A percentile compares a stretch with the other conserved stretches of the same genome.
Conservation (phyloP, 2,113 vertebrate genomes). For the Plotosus lineatus region DNA sequence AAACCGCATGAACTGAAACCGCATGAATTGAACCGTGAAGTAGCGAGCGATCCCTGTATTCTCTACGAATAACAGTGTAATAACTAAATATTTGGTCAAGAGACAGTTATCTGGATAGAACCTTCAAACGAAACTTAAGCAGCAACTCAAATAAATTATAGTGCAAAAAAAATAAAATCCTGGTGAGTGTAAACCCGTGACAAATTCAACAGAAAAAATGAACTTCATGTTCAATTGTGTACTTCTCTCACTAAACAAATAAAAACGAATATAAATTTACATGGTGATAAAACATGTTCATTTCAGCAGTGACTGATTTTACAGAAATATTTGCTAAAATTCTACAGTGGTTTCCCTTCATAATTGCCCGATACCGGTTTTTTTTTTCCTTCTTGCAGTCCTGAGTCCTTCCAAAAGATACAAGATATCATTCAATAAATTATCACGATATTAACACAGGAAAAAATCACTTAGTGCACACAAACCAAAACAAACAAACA, state of each 20-base stretch:
- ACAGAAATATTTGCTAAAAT: neutral
- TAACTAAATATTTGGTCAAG: conserved; percentile 26
- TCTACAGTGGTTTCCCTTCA: neutral
- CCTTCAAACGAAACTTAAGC: neutral
- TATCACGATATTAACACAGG: conserved; percentile 11
- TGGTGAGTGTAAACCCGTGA: conserved; percentile 7
- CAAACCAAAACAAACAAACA: neutral
- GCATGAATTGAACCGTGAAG: too few species aligned
- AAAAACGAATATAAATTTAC: too few species aligned
- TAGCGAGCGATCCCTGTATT: too few species aligned
- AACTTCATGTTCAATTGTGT: neutral
- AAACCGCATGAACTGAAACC: too few species aligned
- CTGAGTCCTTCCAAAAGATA: conserved; percentile 37
- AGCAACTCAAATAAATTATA: conserved; percentile 44
- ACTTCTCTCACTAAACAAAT: neutral
- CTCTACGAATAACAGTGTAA: too few species aligned
- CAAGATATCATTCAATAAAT: conserved; percentile 30
- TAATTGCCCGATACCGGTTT: neutral
- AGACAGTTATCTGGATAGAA: neutral
- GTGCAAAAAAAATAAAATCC: conserved; percentile 5
- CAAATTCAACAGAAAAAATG: neutral
- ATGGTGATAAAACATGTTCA: neutral
- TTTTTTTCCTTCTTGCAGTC: conserved; percentile 14
- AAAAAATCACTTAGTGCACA: neutral
- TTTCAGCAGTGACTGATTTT: neutral